A percentile compares a stretch with the other conserved stretches of the same genome.
Evolutionary conservation across 1,140 invertebrate species (phyloP).

Genomic region (Lordiphosa mommai): DNA sequence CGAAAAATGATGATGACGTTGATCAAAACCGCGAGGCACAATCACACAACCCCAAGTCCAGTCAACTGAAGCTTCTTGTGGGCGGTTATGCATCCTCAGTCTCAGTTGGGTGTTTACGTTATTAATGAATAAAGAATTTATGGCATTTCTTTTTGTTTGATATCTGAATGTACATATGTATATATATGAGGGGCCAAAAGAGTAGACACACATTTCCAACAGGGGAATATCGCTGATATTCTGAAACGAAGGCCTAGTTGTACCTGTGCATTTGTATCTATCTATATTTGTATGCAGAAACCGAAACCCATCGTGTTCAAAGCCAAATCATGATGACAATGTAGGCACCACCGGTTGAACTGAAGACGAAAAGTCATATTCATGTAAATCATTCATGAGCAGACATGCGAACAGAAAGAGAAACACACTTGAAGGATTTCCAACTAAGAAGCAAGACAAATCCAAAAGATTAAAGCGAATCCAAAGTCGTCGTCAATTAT

Average conservation of each 20-base stretch:
- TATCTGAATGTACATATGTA: too few relatives aligned
- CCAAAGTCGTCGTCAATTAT: slow-evolving; percentile 48
- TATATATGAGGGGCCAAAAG: too few relatives aligned
- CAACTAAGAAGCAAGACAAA: slow-evolving; percentile 33
- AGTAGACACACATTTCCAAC: too few relatives aligned
- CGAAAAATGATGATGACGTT: slow-evolving; percentile 41
- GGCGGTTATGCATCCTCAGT: neutral
- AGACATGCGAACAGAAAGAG: slow-evolving; percentile 21
- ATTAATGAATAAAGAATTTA: slow-evolving; percentile 53
- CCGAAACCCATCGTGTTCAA: slow-evolving; percentile 3
- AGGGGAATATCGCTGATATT: slow-evolving; percentile 1
- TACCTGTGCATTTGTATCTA: neutral
- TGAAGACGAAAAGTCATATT: neutral
- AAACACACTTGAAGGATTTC: slow-evolving; percentile 21
- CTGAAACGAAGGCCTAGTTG: neutral
- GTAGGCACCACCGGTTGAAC: neutral
- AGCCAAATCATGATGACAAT: slow-evolving; percentile 15
- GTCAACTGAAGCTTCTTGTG: slow-evolving; percentile 15
- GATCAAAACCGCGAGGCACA: slow-evolving; percentile 36
- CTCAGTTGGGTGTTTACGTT: slow-evolving; percentile 31
- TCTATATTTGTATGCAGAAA: neutral
- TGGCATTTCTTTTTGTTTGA: slow-evolving; percentile 35
- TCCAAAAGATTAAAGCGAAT: slow-evolving; percentile 56
- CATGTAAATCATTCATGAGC: slow-evolving; percentile 45
- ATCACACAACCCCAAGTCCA: slow-evolving; percentile 15